Evolutionary conservation across 53 echinoderm and acorn worm genomes (phyloP), one percentile per base, ranked within the genome.

Genomic region (Arbacia lixula): DNA sequence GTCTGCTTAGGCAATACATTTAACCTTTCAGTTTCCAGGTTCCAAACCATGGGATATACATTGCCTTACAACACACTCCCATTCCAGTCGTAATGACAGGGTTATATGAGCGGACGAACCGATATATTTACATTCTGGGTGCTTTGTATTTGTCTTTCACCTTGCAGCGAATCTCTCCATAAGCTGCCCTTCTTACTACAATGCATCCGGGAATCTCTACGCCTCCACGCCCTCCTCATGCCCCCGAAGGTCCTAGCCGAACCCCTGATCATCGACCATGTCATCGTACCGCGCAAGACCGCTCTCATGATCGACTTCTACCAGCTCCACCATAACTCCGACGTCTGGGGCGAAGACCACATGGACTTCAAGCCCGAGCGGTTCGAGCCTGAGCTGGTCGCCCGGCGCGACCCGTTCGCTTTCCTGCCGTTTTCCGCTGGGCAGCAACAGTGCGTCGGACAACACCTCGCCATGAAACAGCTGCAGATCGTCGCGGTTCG

Each of bases 331-430:
- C 90, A 90, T 72, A 90, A 90, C 65, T 86, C 90, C 14, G 65
- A 62, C 82, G 86, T 90, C 28, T 90, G 90, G 90, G 90, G 90
- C 16, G 60, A 86, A 2, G 90, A 90, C 33, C 90, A 90, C 83
- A 90, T 90, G 90, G 86, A 82, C 37, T 90, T 86, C 25, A 80
- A 38, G 24, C 90, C 90, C 1, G 86, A 86, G 57, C 90, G 90
- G 29, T 90, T 90, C 66, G 83, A 61, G 30, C 53, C 49, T 54
- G 86, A 80, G 19, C 53, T 60, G 34, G 54, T 72, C 16, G 16
- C 72, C 17, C 50, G 62, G 75, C 79, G 86, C 71, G 90, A 90
- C 41, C 90, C 86, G 26, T 86, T 72, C 26, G 83, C 90, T 1
- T 90, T 69, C 40, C 53, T 90, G 62, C 83, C 90, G 17, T 90